phyloP scores from a whole-genome alignment of 2,797 vertebrate species.

The Mallotus villosus region DNA sequence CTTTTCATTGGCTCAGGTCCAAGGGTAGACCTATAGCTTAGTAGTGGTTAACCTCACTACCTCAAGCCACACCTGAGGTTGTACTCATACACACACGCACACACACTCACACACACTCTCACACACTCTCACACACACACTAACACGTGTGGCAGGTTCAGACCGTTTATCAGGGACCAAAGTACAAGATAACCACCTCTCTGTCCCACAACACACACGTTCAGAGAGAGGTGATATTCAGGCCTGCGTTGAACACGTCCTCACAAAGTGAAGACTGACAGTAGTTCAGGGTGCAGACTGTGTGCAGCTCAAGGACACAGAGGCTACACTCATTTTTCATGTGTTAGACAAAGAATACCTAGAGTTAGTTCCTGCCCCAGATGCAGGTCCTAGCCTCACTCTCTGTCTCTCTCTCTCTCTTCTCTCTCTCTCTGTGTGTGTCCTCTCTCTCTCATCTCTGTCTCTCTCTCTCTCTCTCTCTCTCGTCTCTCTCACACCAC shows the following conservation, averaged over 20 bases:
- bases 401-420: no score
- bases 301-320: background rate
- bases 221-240: no score
- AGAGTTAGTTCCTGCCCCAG: conserved; percentile 37
- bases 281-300: conserved; percentile 27
- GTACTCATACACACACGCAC: no score
- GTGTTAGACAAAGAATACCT: conserved; percentile 22
- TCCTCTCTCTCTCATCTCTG: no score
- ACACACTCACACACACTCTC: background rate
- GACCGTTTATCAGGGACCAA: conserved; percentile 61
- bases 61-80: no score
- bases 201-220: background rate
- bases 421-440: no score
- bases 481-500: background rate
- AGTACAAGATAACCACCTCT: conserved; percentile 64
- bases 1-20: no score
- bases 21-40: background rate
- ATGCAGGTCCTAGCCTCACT: conserved; percentile 15
- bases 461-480: no score
- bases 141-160: conserved; percentile 44
- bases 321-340: no score
- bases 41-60: background rate
- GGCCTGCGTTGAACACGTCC: background rate
- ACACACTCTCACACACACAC: conserved; percentile 20
- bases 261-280: background rate